phyloP scores from a whole-genome alignment of 2,888 invertebrate genomes.

The Aspidiotus rigidus region DNA sequence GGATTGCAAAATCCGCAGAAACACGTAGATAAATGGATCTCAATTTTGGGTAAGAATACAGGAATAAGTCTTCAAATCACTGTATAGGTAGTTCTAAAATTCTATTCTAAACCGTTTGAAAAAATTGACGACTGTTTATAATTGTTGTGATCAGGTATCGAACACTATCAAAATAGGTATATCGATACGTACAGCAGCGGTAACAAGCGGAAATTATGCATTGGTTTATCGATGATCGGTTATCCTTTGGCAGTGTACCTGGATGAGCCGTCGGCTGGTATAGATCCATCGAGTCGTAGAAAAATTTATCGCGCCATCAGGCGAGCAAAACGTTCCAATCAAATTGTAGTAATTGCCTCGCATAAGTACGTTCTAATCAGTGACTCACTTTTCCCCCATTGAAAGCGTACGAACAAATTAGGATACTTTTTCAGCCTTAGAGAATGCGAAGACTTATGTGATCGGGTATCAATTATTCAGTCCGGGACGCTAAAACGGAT shows the following conservation, averaged over 20 bases:
- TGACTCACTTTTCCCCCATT: neutral
- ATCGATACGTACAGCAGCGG: constrained; percentile 55
- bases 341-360: constrained; percentile 71
- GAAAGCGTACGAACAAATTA: neutral
- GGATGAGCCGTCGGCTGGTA: constrained; percentile 54
- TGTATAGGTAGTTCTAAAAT: neutral
- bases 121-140: neutral
- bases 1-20: constrained; percentile 49
- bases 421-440: constrained; percentile 59
- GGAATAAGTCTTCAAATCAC: neutral
- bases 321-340: constrained; percentile 58
- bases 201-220: constrained; percentile 63
- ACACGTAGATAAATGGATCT: constrained; percentile 39
- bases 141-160: constrained; percentile 27
- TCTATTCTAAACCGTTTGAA: neutral
- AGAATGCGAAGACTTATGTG: constrained; percentile 74
- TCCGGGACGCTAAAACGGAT: constrained; percentile 62
- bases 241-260: constrained; percentile 59
- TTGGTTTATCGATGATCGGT: constrained; percentile 61
- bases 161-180: constrained; percentile 35
- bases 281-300: constrained; percentile 71
- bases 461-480: constrained; percentile 66
- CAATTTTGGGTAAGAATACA: constrained; percentile 36
- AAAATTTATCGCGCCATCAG: constrained; percentile 69
- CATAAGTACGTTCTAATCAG: constrained; percentile 46